Base-by-base conservation (phyloP, 2,888 invertebrate genomes). In the Cistogaster globosa region DNA sequence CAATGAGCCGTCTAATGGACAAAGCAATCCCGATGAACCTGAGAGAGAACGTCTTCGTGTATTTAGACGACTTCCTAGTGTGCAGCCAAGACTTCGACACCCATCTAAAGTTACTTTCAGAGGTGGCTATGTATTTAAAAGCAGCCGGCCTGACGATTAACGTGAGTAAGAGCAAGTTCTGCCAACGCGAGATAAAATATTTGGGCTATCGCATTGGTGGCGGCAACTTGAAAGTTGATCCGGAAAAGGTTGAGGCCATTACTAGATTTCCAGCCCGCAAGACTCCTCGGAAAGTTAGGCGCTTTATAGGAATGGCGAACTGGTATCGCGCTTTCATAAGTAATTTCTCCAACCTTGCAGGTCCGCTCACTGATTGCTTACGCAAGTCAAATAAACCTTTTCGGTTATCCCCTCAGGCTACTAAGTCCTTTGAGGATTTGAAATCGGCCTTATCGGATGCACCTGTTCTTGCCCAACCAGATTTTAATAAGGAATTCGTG, bases 1-100 rank as follows among this genome's bases (percentile, higher is more conserved):
- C 79, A 1, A 80, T 87, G 75, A 79, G 83, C 22, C 62, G 84
- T 5, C 53, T 81, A 6, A 85, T 83, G 71, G 83, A 80, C 36
- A 76, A 71, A 18, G 48, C 71, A 0, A 77, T 86, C 0, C 77
- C 81, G 0, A 57, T 69, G 0, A 26, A 58, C 0, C 36, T 86
- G 6, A 36, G 71, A 4, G 71, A 71, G 18, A 74, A 63, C 22
- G 74, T 74, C 1, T 74, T 74, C 16, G 45, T 74, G 4, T 74
- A 74, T 12, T n/a, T 74, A 2, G 63, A 74, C 9, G 74, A 74
- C 14, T 53, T 74, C 11, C 38, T 74, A 3, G 22, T 74, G 1
- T 74, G 74, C 26, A 26, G 26, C 26, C 26, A 26, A 26, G 26
- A 26, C 26, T 26, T 26, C 26, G 26, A 26, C 26, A 22, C n/a